Evolutionary conservation across 2,113 vertebrate genomes (phyloP).

Genomic region (Rhinoptilus africanus): DNA sequence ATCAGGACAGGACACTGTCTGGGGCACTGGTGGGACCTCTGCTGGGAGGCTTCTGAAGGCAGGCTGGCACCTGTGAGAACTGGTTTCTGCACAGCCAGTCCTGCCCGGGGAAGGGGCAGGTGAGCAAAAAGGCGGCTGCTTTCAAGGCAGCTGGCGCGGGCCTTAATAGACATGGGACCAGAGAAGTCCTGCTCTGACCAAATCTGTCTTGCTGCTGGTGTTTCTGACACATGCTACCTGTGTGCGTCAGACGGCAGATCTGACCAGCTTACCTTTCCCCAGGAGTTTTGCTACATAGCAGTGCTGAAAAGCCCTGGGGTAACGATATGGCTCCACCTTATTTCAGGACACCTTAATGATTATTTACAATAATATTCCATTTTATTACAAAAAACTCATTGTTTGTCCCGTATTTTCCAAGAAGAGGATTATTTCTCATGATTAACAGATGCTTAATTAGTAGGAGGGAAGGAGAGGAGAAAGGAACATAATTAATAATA

Average conservation of each 20-base stretch:
- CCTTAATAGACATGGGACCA: background rate
- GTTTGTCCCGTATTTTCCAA: slow-evolving; percentile 6
- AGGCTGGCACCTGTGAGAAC: background rate
- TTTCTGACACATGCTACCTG: background rate
- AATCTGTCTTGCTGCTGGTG: background rate
- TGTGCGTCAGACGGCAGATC: background rate
- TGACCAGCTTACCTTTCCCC: background rate
- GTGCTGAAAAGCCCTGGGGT: background rate
- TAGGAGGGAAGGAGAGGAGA: slow-evolving; percentile 1
- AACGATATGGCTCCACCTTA: background rate
- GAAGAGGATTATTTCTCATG: slow-evolving; percentile 24
- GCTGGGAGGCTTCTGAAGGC: background rate
- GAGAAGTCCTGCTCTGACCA: background rate
- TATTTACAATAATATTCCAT: slow-evolving; percentile 23
- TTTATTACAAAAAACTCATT: slow-evolving; percentile 11
- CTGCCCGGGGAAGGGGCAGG: background rate
- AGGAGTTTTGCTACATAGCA: background rate
- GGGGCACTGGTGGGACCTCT: background rate
- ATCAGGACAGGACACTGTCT: background rate
- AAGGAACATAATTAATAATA: background rate
- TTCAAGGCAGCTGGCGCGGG: background rate
- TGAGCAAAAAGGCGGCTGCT: background rate
- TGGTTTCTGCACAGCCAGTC: background rate
- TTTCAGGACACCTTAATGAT: background rate
- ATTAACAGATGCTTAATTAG: slow-evolving; percentile 61